These are phyloP conservation scores for Proterorhinus semilunaris DNA, from an alignment of 2,113 vertebrate species.

Conservation along the genomic window DNA sequence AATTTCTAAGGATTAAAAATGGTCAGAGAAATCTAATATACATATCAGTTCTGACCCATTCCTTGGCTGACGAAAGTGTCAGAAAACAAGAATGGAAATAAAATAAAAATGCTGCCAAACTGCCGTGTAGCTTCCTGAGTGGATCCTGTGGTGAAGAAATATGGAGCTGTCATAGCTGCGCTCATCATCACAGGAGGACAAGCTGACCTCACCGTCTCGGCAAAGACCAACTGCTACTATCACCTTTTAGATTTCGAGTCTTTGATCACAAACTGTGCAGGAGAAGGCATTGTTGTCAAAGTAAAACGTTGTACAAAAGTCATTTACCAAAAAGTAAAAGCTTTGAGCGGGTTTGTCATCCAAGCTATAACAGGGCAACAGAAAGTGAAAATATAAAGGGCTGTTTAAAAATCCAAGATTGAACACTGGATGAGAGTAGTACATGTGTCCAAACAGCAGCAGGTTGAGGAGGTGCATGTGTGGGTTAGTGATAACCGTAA, in stretches of 20 bases:
- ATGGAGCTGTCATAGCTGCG: slow-evolving; percentile 61
- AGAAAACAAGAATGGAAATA: slow-evolving; percentile 46
- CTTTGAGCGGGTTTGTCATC: slow-evolving; percentile 11
- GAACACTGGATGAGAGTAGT: not conserved
- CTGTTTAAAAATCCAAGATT: slow-evolving; percentile 26
- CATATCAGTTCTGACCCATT: not conserved
- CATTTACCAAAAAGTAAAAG: slow-evolving; percentile 6
- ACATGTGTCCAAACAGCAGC: not conserved
- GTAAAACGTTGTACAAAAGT: not conserved
- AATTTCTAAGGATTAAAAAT: no score
- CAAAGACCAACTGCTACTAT: not conserved
- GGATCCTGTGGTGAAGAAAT: slow-evolving; percentile 58
- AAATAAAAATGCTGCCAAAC: slow-evolving; percentile 17
- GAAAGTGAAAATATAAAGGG: slow-evolving; percentile 20
- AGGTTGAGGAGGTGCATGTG: slow-evolving; percentile 25
- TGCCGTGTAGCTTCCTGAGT: slow-evolving; percentile 29
- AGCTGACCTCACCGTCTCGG: slow-evolving; percentile 37
- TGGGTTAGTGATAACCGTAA: slow-evolving; percentile 58
- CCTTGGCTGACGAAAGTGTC: slow-evolving; percentile 23
- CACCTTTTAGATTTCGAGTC: not conserved
- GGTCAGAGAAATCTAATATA: no score
- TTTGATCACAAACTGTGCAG: not conserved
- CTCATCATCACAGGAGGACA: slow-evolving; percentile 45
- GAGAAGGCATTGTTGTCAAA: not conserved
- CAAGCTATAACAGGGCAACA: slow-evolving; percentile 24